phyloP scores from a whole-genome alignment of 2,797 vertebrate species.

The Iguana delicatissima region DNA sequence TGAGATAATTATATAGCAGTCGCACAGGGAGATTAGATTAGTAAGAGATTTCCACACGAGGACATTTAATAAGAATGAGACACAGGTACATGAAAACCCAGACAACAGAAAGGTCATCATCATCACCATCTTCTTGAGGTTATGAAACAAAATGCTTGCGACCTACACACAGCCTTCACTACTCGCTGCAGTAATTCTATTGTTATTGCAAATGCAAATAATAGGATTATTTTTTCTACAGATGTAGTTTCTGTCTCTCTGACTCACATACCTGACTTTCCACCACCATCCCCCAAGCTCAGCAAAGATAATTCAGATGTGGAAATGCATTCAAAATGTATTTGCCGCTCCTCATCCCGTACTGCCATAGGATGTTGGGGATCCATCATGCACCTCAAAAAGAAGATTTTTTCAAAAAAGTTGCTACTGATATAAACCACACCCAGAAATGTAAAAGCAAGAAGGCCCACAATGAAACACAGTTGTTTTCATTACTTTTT shows the following conservation, averaged over 20 bases:
- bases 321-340: constrained; percentile 29
- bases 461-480: background rate
- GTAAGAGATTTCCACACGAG: constrained; percentile 73
- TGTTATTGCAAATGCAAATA: constrained; percentile 72
- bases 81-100: constrained; percentile 58
- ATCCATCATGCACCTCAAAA: background rate
- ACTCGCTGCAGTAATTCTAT: constrained; percentile 69
- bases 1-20: constrained; percentile 80
- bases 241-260: constrained; percentile 28
- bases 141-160: constrained; percentile 61
- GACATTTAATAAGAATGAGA: constrained; percentile 76
- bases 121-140: constrained; percentile 66
- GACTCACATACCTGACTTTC: constrained; percentile 35
- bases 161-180: constrained; percentile 69
- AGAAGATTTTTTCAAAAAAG: background rate
- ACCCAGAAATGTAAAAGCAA: background rate
- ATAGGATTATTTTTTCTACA: constrained; percentile 67
- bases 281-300: background rate
- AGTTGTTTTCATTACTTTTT: background rate
- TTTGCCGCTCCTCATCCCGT: background rate
- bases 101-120: constrained; percentile 70
- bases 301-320: constrained; percentile 34
- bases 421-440: background rate
- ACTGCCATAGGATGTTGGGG: background rate
- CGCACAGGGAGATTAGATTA: constrained; percentile 78